Evolutionary conservation across 2,113 vertebrate species (phyloP).

Genomic region (Terrapene triunguis): DNA sequence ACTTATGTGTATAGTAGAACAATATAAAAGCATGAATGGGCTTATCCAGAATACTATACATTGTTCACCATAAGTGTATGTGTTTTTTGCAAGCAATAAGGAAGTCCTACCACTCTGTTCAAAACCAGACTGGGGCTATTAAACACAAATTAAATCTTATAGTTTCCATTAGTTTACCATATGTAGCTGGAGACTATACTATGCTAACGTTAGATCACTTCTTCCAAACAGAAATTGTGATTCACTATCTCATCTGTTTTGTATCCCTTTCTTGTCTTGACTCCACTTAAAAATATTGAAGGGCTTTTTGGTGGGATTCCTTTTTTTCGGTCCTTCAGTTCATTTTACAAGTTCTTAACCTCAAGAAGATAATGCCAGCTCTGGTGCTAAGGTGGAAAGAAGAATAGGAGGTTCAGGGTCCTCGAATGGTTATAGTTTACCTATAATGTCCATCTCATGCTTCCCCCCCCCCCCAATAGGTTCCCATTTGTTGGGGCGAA

Average conservation of each 20-base stretch:
- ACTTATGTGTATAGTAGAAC: not conserved
- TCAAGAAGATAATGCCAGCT: not conserved
- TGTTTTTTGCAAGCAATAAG: not conserved
- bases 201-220: not conserved
- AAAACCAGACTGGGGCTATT: constrained; percentile 41
- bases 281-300: constrained; percentile 5
- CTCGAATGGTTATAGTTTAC: not conserved
- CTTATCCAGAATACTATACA: not conserved
- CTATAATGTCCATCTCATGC: not conserved
- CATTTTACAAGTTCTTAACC: not conserved
- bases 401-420: not conserved
- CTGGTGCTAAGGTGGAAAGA: not conserved
- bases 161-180: constrained; percentile 53
- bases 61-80: constrained; percentile 36
- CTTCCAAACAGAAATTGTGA: not conserved
- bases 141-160: constrained; percentile 49
- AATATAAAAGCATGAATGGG: constrained; percentile 2
- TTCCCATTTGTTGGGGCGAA: not conserved
- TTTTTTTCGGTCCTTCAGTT: not conserved
- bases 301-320: not conserved
- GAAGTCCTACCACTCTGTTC: not conserved
- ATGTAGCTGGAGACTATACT: not conserved
- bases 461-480: not conserved
- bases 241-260: constrained; percentile 22
- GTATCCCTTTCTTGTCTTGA: constrained; percentile 38